Evolutionary conservation across 2,888 invertebrate species (phyloP), one percentile per base, ranked within the genome.

Genomic region (Pseudeuparius sepicola): DNA sequence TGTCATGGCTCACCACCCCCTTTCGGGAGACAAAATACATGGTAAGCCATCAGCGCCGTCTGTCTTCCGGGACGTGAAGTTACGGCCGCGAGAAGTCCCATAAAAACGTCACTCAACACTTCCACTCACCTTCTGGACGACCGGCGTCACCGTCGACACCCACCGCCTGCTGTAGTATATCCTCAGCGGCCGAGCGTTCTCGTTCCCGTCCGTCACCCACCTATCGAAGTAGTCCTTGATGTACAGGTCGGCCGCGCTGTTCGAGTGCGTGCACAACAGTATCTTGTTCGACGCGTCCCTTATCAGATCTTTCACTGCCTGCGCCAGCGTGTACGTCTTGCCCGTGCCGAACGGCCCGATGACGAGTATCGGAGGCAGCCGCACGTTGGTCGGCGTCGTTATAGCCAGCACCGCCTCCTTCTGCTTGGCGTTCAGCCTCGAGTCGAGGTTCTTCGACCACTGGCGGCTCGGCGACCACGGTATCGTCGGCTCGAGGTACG

Each of bases 261-360:
- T 87, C 30, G 85, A 86, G 63, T 87, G 86, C 2, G 87, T 87
- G 56, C 87, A 88, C 33, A 88, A 77, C 41, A 88, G 66, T 33
- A 88, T 76, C 51, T 78, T 71, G 14, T 78, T 73, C 12, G 73
- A 67, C 0, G 71, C 64, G 49, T 79, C 75, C 34, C 52, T 52
- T 16, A 82, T 59, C 24, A 84, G 63, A 49, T 78, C 75, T 48
- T 75, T 75, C 24, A 83, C 76, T 1, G 80, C 80, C 47, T 70
- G 66, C 0, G 85, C 85, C 46, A 88, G 62, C 0, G 87, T 86
- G 52, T 79, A 86, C 0, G 87, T 88, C 56, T 88, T 88, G 1
- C 87, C 87, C 0, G 87, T 87, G n/a, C 87, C 87, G 59, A 82
- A 87, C 1, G 87, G 86, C 2, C 83, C 58, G 14, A 83, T 77